phyloP scores from a whole-genome alignment of 2,797 vertebrate genomes.

The Epinephelus coioides region DNA sequence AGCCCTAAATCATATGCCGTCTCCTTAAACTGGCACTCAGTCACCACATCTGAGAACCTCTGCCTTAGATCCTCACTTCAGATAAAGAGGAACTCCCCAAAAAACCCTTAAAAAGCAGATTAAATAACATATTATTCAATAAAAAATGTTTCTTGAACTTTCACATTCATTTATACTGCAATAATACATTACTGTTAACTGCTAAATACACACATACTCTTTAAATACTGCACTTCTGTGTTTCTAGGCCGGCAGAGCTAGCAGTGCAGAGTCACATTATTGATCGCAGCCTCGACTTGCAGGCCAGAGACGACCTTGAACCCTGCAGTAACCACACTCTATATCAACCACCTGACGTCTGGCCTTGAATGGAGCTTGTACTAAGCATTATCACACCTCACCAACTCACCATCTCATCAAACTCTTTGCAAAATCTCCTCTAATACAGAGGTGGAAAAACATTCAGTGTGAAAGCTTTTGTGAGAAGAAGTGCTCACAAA shows the following conservation, averaged over 20 bases:
- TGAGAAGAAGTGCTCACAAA: not conserved
- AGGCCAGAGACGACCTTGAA: slow-evolving; percentile 11
- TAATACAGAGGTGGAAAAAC: slow-evolving; percentile 1
- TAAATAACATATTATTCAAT: not conserved
- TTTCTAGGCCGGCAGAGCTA: not conserved
- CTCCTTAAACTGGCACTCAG: no score
- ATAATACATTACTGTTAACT: not conserved
- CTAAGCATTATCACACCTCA: not conserved
- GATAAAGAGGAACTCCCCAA: no score
- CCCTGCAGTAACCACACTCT: not conserved
- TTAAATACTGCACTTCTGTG: not conserved
- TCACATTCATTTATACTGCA: not conserved
- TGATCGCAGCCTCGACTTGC: slow-evolving; percentile 11
- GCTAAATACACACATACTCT: not conserved
- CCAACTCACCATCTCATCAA: not conserved
- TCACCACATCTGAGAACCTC: no score
- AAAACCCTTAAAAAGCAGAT: not conserved
- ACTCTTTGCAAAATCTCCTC: slow-evolving; percentile 10
- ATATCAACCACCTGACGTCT: not conserved
- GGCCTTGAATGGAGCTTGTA: slow-evolving; percentile 1
- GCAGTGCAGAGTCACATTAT: not conserved
- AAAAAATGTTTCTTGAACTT: not conserved
- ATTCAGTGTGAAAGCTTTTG: not conserved
- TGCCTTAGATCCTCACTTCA: no score
- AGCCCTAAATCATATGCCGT: no score